phyloP scores from a whole-genome alignment of 2,113 vertebrate species.

The Ictidomys tridecemlineatus region DNA sequence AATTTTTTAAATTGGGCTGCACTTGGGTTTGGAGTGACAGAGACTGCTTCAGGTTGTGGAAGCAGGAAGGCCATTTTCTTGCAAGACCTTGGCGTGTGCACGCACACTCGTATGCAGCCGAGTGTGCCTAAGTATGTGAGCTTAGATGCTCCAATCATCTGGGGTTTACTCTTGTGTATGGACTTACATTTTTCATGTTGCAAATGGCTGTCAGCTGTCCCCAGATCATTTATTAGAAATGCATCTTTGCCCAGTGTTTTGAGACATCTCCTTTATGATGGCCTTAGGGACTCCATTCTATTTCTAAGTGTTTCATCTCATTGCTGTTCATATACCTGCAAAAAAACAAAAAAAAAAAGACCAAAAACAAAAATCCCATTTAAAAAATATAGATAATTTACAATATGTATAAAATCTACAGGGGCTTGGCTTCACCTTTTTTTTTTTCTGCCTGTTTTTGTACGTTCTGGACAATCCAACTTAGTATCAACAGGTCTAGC shows the following conservation, averaged over 20 bases:
- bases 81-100: no score
- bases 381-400: background rate
- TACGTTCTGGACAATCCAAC: background rate
- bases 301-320: background rate
- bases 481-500: background rate
- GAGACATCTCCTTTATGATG: background rate
- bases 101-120: background rate
- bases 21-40: background rate
- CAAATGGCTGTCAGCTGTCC: background rate
- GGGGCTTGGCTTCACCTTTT: no score
- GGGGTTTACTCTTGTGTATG: background rate
- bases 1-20: background rate
- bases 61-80: background rate
- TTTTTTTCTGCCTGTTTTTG: background rate
- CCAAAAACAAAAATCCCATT: no score
- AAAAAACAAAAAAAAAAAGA: no score
- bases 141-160: background rate
- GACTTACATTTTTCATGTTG: background rate
- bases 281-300: background rate
- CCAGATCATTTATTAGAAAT: background rate
- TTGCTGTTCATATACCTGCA: background rate
- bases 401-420: background rate
- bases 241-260: background rate
- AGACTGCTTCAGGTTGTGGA: background rate
- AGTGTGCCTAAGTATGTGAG: background rate